Evolutionary conservation across 2,888 invertebrate genomes (phyloP).

Genomic region (Drosophila buzzatii): DNA sequence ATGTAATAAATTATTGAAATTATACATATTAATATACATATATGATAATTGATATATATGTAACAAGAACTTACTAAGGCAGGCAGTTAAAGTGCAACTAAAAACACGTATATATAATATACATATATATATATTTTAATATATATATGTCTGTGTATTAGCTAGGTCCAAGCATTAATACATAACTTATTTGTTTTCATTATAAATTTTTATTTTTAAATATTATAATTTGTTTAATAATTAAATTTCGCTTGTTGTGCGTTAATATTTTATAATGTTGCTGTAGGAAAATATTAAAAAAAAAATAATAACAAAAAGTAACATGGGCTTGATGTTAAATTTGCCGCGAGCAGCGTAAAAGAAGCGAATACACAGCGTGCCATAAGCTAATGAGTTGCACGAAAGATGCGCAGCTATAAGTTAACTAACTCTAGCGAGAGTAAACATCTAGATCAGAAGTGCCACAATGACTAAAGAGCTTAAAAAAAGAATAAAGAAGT

Average conservation of each 20-base stretch:
- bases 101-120: slow-evolving; percentile 41
- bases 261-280: slow-evolving; percentile 43
- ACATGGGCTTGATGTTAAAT: slow-evolving; percentile 24
- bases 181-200: slow-evolving; percentile 28
- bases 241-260: slow-evolving; percentile 38
- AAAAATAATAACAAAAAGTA: slow-evolving; percentile 8
- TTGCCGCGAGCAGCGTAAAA: not conserved
- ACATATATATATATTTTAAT: slow-evolving; percentile 21
- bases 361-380: slow-evolving; percentile 1
- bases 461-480: not conserved
- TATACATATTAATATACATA: slow-evolving; percentile 67
- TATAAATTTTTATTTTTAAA: slow-evolving; percentile 32
- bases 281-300: slow-evolving; percentile 49
- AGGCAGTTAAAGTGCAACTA: slow-evolving; percentile 62
- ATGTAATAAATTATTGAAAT: slow-evolving; percentile 78
- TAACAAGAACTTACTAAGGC: slow-evolving; percentile 35
- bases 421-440: not conserved
- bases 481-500: not conserved
- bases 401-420: not conserved
- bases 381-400: not conserved
- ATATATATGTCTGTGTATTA: slow-evolving; percentile 39
- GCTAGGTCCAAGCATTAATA: slow-evolving; percentile 52
- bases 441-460: not conserved
- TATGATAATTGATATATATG: slow-evolving; percentile 44
- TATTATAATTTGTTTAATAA: slow-evolving; percentile 23